Evolutionary conservation across 2,113 vertebrate species (phyloP), one percentile per base, ranked within the genome.

Genomic region (Ptilorrhoa leucosticta): DNA sequence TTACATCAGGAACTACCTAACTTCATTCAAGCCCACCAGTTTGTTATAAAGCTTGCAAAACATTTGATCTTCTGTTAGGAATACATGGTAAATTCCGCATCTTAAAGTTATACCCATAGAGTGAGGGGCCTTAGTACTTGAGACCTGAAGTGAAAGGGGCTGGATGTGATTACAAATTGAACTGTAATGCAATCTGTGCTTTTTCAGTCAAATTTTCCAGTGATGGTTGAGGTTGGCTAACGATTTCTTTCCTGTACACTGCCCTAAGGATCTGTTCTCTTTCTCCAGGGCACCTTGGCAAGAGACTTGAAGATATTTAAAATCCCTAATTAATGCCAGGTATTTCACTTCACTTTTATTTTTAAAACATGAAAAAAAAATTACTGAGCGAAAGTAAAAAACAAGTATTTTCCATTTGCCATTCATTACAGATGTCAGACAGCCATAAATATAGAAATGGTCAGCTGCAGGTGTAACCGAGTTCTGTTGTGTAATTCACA

Each of bases 401-500:
- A 61, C 83, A 96, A 95, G 73, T 87, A 96, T 86, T 94, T 94
- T 92, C 93, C 93, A 96, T 96, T 97, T 96, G 73, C 83, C 50
- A 61, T 96, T 94, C 86, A 94, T 95, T 95, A 95, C 58, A 77
- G 57, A 91, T 96, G 95, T 97, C 90, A 96, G 93, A 93, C 87
- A 92, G 86, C 76, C 75, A 77, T 97, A 96, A 97, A 97, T 97
- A 94, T 47, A 95, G 92, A 92, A 95, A 88, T 58, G 65, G 91
- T 82, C 92, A 94, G 81, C 90, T 97, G 94, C 97, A 97, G 95
- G 95, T 97, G 93, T 94, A 96, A 78, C 65, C 35, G 57, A 26
- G 51, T 83, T 94, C 70, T 94, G 75, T 93, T 93, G 84, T 95
- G 91, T 92, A 95, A 91, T 95, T 76, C 44, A 83, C 78, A 39